Evolutionary conservation across 2,888 invertebrate genomes (phyloP), one percentile per base, ranked within the genome.

Genomic region (Chromoteleia sp.): DNA sequence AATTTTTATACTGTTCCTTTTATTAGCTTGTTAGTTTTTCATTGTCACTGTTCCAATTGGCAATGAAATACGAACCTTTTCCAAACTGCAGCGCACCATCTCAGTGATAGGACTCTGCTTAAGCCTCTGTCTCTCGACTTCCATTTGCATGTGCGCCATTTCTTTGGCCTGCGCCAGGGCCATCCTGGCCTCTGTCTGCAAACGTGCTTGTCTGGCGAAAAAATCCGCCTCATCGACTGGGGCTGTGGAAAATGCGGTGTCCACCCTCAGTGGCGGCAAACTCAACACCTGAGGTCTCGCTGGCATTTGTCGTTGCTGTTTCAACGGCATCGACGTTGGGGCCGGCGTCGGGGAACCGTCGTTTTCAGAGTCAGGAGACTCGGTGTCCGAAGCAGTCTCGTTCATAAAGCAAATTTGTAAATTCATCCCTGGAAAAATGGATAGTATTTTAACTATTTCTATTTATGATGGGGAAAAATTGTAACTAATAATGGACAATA

Each of bases 351-450:
- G 84, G 0, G 86, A 82, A 21, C 61, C 63, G 25, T 96, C 96
- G 83, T 94, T 93, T 87, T 96, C 96, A 68, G 95, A 96, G 83
- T 94, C 94, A 84, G 95, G 95, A 86, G 96, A 96, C 91, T 97
- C 97, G 87, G 94, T 95, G 91, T 97, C 97, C 61, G 96, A 96
- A 78, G 96, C 96, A 70, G 96, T 96, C 92, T 98, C 98, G 92
- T 98, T 98, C 96, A 98, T 97, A 92, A 98, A 98, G 93, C 98
- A 98, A 88, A 98, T 97, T 93, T 98, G 98, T 61, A 98, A 95
- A 93, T 97, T 98, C 96, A 96, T 97, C 86, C 97, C 96, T 96
- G 92, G 41, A 71, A 45, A 65, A 4, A 50, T 17, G n/a, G n/a
- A n/a, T n/a, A n/a, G n/a, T n/a, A n/a, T n/a, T n/a, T n/a, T n/a